Conservation (phyloP, 1,140 invertebrate species). For the Hylaeus volcanicus region DNA sequence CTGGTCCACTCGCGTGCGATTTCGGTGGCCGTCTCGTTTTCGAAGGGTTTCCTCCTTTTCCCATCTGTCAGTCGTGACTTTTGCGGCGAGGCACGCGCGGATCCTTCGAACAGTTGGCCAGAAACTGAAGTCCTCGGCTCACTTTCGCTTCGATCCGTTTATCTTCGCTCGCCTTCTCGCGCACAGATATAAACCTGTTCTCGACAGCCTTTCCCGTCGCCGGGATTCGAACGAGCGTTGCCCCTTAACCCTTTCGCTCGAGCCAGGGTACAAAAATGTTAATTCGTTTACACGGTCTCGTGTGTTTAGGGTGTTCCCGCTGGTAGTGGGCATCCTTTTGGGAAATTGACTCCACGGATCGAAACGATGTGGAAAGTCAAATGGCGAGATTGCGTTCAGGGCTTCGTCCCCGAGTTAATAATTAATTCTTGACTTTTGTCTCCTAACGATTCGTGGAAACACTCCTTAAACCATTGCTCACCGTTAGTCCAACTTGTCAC, state of each 20-base stretch:
- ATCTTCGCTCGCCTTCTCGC: conserved; percentile 31
- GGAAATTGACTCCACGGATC: too few species aligned
- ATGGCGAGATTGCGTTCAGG: too few species aligned
- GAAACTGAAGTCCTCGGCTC: conserved; percentile 41
- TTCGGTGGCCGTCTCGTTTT: background rate
- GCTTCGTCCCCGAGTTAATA: too few species aligned
- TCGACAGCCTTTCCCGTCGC: conserved; percentile 15
- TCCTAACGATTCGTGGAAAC: too few species aligned
- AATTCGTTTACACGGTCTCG: too few species aligned
- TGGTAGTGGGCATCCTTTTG: too few species aligned
- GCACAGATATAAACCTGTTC: conserved; percentile 39
- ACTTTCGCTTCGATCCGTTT: conserved; percentile 48
- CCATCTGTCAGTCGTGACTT: background rate
- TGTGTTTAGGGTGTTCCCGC: too few species aligned
- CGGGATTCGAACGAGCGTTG: conserved; percentile 7
- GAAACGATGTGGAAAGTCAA: too few species aligned
- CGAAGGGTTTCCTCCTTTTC: background rate
- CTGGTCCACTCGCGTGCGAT: background rate
- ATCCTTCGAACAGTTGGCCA: conserved; percentile 18
- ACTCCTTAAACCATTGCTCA: too few species aligned
- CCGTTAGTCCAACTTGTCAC: too few species aligned
- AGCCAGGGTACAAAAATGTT: background rate
- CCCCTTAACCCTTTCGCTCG: conserved; percentile 10
- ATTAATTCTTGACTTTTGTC: too few species aligned
- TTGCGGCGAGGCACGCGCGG: background rate